Evolutionary conservation across 2,797 vertebrate species (phyloP).

Genomic region (Ctenopoma kingsleyae): DNA sequence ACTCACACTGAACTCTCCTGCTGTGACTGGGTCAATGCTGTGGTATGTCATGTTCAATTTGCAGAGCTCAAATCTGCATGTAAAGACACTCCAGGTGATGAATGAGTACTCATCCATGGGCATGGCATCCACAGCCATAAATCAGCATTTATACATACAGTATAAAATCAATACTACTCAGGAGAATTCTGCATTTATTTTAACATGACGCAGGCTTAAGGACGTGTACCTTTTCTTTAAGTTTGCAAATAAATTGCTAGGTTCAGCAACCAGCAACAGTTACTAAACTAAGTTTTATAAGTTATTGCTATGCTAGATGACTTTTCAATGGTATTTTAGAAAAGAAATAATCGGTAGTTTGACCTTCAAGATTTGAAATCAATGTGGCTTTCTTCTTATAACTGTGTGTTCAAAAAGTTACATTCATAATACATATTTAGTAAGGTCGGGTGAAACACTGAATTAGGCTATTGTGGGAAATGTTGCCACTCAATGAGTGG

Average conservation of each 20-base stretch:
- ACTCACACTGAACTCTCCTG: constrained; percentile 26
- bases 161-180: constrained; percentile 33
- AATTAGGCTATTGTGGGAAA: too few species aligned
- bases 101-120: constrained; percentile 41
- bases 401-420: neutral
- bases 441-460: too few species aligned
- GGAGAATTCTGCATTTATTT: constrained; percentile 14
- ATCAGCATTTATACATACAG: constrained; percentile 34
- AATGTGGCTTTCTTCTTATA: neutral
- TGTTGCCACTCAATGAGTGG: too few species aligned
- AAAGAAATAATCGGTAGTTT: neutral
- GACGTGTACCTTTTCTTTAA: neutral
- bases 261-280: too few species aligned
- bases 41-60: constrained; percentile 32
- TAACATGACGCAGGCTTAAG: neutral
- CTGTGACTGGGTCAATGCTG: constrained; percentile 36
- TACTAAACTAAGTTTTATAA: neutral
- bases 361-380: neutral
- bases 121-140: constrained; percentile 35
- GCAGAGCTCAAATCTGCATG: constrained; percentile 23
- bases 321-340: neutral
- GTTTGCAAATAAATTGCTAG: too few species aligned
- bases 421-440: neutral
- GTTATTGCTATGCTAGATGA: neutral
- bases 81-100: constrained; percentile 37